Conservation (phyloP, 2,113 vertebrate species). For the Labeo rohita region DNA sequence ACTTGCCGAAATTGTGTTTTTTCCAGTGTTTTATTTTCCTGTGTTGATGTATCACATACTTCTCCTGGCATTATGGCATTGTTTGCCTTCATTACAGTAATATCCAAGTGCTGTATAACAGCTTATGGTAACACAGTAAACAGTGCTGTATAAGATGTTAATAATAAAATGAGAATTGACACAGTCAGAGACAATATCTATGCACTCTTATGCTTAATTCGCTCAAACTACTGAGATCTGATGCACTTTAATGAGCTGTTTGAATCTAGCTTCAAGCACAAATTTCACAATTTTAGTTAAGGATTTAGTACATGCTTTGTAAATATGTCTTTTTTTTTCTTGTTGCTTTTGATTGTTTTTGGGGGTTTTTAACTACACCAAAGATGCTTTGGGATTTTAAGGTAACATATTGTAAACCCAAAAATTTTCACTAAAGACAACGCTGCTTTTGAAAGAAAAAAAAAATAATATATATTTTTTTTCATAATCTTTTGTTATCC, state of each 20-base stretch:
- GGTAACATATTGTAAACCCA: background rate
- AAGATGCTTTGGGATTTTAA: conserved; percentile 67
- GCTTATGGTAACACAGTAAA: background rate
- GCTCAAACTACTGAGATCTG: conserved; percentile 75
- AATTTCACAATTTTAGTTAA: conserved; percentile 27
- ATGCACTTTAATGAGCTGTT: conserved; percentile 71
- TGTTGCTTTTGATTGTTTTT: conserved; percentile 59
- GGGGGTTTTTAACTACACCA: conserved; percentile 65
- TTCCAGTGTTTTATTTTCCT: background rate
- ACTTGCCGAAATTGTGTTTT: background rate
- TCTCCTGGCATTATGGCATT: background rate
- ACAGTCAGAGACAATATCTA: background rate
- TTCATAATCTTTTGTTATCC: background rate
- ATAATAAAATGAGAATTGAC: background rate
- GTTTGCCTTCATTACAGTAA: conserved; percentile 1
- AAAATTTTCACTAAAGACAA: background rate
- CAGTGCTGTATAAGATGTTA: background rate
- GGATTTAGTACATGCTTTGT: conserved; percentile 69
- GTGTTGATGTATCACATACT: conserved; percentile 9
- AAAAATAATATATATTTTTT: background rate
- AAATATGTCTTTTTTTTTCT: conserved; percentile 58
- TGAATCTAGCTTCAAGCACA: conserved; percentile 63
- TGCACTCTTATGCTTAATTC: conserved; percentile 62
- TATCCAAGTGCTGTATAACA: conserved; percentile 1
- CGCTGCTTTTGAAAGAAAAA: background rate